phyloP scores from a whole-genome alignment of 2,113 vertebrate species.

The Tympanuchus pallidicinctus region DNA sequence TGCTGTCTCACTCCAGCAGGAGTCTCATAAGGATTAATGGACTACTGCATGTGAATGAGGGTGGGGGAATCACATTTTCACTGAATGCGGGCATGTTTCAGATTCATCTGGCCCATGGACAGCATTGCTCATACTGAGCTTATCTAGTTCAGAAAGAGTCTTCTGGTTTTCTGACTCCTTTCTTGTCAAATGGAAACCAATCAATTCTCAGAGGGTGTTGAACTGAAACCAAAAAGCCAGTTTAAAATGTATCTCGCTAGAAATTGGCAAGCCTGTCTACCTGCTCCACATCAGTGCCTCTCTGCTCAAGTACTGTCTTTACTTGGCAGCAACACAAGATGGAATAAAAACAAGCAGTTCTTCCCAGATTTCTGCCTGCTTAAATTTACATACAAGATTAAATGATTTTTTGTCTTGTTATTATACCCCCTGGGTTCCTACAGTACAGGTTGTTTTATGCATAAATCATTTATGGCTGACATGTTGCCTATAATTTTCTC shows the following conservation, averaged over 20 bases:
- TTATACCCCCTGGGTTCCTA: conserved; percentile 40
- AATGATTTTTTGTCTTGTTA: conserved; percentile 66
- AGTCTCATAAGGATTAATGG: conserved; percentile 5
- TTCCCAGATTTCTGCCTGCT: conserved; percentile 63
- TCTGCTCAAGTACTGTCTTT: conserved; percentile 44
- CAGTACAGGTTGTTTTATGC: conserved; percentile 44
- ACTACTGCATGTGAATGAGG: not conserved
- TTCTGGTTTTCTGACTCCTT: conserved; percentile 42
- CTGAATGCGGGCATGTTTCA: not conserved
- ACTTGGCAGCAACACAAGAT: conserved; percentile 61
- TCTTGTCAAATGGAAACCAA: conserved; percentile 48
- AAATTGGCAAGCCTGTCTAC: conserved; percentile 54
- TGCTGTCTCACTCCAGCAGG: not conserved
- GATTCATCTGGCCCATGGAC: not conserved
- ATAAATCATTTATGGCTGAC: conserved; percentile 55
- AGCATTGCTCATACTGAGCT: not conserved
- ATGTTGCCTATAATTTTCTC: conserved; percentile 59
- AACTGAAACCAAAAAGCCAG: conserved; percentile 29
- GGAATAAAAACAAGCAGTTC: conserved; percentile 58
- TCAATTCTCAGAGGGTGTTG: conserved; percentile 46
- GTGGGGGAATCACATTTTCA: not conserved
- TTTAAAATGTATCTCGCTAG: conserved; percentile 30
- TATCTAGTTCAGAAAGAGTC: conserved; percentile 21
- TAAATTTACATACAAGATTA: conserved; percentile 61
- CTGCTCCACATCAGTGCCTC: conserved; percentile 56